Evolutionary conservation across 2,888 invertebrate genomes (phyloP), one percentile per base, ranked within the genome.

Genomic region (Mythimna impura): DNA sequence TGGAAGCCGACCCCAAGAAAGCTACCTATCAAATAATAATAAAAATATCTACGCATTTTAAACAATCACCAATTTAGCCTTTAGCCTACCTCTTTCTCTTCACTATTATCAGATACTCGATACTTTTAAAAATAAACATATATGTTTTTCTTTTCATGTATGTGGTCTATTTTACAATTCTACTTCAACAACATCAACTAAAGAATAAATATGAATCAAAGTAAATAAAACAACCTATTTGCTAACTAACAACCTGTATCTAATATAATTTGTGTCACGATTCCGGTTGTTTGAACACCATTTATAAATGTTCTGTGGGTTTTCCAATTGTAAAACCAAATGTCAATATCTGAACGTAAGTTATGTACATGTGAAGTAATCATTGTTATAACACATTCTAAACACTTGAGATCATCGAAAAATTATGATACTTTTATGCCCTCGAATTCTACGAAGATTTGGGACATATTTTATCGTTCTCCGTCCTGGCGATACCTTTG

Each of bases 201-300:
- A 7, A 30, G 30, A 30, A 30, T 30, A 30, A 30, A 3, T 30
- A 30, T 40, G 14, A 10, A 22, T 55, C 20, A 62, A 62, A 9
- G 62, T n/a, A 70, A 43, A 52, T n/a, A 30, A 60, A 61, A 55
- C 12, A 9, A 20, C n/a, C 50, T 50, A n/a, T 65, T 80, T 62
- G 65, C 55, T 52, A 62, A 76, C 65, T 76, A 14, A 73, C 65
- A 73, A 52, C 34, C 34, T 30, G 0, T 64, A 50, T 61, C 80
- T 80, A 80, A 79, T 72, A 20, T 20, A 73, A 61, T 73, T 61
- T 52, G 7, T 73, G 65, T 79, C 80, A 73, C 74, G 74, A 61
- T 55, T 54, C 40, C 34, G 14, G 52, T 61, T 80, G 43, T 76
- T 76, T 80, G 61, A 3, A 10, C 30, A 71, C 12, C 30, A 43